Evolutionary conservation across 2,113 vertebrate genomes (phyloP), one percentile per base, ranked within the genome.

Genomic region (Cynopterus brachyotis): DNA sequence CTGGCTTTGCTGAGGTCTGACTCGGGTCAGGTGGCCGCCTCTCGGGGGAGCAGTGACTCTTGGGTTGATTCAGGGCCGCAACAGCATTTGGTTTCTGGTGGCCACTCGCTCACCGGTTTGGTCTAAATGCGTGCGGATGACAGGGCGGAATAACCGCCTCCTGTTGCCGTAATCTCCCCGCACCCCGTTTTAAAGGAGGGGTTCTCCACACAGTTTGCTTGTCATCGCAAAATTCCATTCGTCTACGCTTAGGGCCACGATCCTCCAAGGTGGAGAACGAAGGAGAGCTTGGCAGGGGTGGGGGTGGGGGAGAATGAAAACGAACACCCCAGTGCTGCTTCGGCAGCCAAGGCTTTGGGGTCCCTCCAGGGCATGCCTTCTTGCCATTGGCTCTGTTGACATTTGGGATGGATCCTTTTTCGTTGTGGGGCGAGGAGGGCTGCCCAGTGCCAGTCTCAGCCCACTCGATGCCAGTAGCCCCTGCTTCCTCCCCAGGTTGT

Each of bases 91-190:
- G 35, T 62, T 35, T 19, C 60, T 70, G 28, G 16, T 8, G 57
- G 93, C 13, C 10, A 11, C 81, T 40, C 16, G 3, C 2, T 22
- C 7, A 40, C 17, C 35, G 40, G 12, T 47, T 78, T 78, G 28
- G 8, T 80, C 59, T 59, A 11, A 91, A 69, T 10, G 9, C 4
- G 3, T 16, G 1, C 17, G 20, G 26, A 40, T 9, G 17, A 32
- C 1, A 32, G 2, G 5, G 9, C 5, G 62, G 32, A 5, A 2
- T 35, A 53, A 72, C 28, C 4, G 1, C n/a, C 5, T 47, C 5
- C 19, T 20, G 1, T 22, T 40, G 22, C 35, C 26, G 13, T 20
- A 13, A 1, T 59, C 32, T 37, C 30, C 57, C 35, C 47, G 4
- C 6, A 47, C 5, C 40, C 42, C 47, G 13, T 86, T 75, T 59